Evolutionary conservation across 2,113 vertebrate genomes (phyloP).

Genomic region (Anhinga anhinga): DNA sequence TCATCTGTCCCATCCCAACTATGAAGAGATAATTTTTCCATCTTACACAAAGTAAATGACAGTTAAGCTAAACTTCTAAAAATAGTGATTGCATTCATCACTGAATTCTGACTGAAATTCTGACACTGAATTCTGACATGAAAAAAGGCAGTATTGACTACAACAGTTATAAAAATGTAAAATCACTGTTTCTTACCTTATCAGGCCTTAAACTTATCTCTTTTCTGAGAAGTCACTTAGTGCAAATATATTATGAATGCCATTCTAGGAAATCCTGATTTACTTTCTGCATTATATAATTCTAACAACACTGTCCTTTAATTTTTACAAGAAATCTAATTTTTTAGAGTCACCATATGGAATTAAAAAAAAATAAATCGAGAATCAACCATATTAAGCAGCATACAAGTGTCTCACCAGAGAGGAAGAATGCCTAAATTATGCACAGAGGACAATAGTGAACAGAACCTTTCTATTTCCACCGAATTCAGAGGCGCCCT

Average conservation of each 20-base stretch:
- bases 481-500: background rate
- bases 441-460: background rate
- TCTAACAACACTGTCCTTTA: background rate
- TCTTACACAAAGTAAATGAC: background rate
- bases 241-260: background rate
- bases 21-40: background rate
- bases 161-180: background rate
- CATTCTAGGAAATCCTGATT: background rate
- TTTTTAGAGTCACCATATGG: background rate
- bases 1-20: background rate
- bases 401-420: background rate
- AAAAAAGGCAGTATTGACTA: background rate
- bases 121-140: background rate
- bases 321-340: background rate
- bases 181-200: background rate
- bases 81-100: background rate
- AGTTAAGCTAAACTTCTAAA: background rate
- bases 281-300: background rate
- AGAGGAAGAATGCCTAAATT: background rate
- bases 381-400: background rate
- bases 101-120: background rate
- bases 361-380: background rate
- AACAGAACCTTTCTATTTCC: background rate
- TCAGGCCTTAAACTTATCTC: background rate
- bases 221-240: background rate